phyloP scores from a whole-genome alignment of 2,888 invertebrate genomes.

The Cataglyphis albicans region DNA sequence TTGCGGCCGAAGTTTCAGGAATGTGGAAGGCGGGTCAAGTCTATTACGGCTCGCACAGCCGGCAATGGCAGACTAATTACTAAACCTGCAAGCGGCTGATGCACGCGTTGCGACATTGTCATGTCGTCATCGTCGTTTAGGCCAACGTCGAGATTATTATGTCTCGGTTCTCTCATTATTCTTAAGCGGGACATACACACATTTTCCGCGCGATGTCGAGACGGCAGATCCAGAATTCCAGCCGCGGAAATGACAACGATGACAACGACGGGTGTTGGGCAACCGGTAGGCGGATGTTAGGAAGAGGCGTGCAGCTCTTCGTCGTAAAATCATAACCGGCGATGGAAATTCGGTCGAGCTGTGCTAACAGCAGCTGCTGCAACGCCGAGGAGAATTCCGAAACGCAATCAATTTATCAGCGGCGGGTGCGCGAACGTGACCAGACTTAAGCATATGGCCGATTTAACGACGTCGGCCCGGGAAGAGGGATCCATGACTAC shows the following conservation, averaged over 20 bases:
- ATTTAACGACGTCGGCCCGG: slow-evolving; percentile 65
- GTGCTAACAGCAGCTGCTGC: slow-evolving; percentile 77
- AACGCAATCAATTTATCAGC: slow-evolving; percentile 83
- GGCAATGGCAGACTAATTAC: slow-evolving; percentile 57
- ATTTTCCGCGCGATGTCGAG: slow-evolving; percentile 4
- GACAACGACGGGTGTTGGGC: neutral
- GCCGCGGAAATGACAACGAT: neutral
- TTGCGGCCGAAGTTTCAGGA: slow-evolving; percentile 54
- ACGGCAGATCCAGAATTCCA: neutral
- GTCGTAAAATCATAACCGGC: slow-evolving; percentile 52
- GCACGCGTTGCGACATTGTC: slow-evolving; percentile 26
- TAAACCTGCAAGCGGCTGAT: slow-evolving; percentile 36
- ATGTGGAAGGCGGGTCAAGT: slow-evolving; percentile 55
- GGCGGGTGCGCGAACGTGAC: slow-evolving; percentile 80
- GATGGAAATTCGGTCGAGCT: slow-evolving; percentile 65
- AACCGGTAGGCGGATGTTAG: slow-evolving; percentile 1
- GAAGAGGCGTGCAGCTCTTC: slow-evolving; percentile 22
- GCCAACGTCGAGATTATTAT: slow-evolving; percentile 25
- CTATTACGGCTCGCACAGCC: slow-evolving; percentile 44
- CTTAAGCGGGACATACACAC: neutral
- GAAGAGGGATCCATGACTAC: slow-evolving; percentile 74
- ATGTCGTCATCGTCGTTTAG: slow-evolving; percentile 6
- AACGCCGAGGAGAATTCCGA: slow-evolving; percentile 76
- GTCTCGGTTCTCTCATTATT: neutral
- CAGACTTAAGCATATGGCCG: slow-evolving; percentile 79